Evolutionary conservation across 2,888 invertebrate genomes (phyloP).

Genomic region (Brachylomia viminalis): DNA sequence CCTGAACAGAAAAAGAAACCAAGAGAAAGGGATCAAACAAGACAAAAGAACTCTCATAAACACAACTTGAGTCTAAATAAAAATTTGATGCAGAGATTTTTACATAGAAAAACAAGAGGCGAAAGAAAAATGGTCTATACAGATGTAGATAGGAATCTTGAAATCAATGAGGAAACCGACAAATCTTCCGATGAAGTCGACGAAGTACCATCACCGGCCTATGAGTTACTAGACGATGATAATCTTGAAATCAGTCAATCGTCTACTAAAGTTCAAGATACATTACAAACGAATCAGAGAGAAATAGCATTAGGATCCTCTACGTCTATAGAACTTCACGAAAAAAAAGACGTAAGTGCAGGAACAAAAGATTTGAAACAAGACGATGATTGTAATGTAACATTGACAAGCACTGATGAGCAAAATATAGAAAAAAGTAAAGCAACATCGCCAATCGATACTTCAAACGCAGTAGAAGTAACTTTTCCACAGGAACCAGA

Average conservation of each 20-base stretch:
- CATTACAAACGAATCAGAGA: constrained; percentile 19
- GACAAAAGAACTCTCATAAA: constrained; percentile 35
- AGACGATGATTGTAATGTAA: constrained; percentile 9
- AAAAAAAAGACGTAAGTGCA: not conserved
- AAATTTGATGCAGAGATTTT: constrained; percentile 53
- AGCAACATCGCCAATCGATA: constrained; percentile 15
- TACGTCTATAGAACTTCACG: not conserved
- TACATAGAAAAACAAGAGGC: constrained; percentile 47
- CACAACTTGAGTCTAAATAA: constrained; percentile 53
- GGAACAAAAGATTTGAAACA: not conserved
- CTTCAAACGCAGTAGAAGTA: constrained; percentile 38
- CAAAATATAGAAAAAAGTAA: not conserved
- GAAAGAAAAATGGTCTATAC: constrained; percentile 38
- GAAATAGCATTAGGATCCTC: constrained; percentile 34
- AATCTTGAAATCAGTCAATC: constrained; percentile 15
- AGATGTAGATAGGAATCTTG: constrained; percentile 4
- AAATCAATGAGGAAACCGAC: constrained; percentile 11
- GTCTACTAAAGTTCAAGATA: not conserved
- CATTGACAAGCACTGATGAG: not conserved
- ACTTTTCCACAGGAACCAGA: constrained; percentile 16
- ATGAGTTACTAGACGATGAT: constrained; percentile 29
- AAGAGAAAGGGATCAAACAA: constrained; percentile 37
- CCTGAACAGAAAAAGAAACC: constrained; percentile 41
- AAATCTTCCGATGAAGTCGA: constrained; percentile 29
- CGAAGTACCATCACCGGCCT: constrained; percentile 40